These are phyloP conservation scores for Chymomyza amoena DNA, from an alignment of 2,888 invertebrate species.

Conservation along the genomic window DNA sequence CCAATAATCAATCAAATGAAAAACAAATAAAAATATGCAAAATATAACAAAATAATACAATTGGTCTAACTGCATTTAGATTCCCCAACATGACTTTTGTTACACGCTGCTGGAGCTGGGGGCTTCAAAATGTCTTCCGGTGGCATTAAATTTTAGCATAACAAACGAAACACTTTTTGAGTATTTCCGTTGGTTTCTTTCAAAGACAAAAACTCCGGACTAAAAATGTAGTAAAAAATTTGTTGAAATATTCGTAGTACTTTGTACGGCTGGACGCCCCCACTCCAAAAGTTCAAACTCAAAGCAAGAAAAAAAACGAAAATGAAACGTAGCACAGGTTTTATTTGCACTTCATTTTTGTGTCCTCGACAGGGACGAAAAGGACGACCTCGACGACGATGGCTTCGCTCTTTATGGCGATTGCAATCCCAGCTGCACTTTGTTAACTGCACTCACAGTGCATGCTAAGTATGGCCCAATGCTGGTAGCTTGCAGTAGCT, in stretches of 20 bases:
- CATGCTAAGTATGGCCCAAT: constrained; percentile 49
- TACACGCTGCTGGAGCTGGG: not conserved
- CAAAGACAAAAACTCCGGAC: constrained; percentile 52
- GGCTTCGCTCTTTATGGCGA: constrained; percentile 64
- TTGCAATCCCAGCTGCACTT: constrained; percentile 69
- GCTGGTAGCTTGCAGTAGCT: not conserved
- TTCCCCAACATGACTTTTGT: not conserved
- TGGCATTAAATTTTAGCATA: constrained; percentile 71
- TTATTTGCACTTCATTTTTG: constrained; percentile 68
- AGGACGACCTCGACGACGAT: not conserved
- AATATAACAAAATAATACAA: constrained; percentile 36
- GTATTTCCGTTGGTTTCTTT: constrained; percentile 70
- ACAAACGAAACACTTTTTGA: constrained; percentile 73
- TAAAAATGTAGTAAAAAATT: constrained; percentile 71
- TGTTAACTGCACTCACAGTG: constrained; percentile 69
- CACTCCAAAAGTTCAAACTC: constrained; percentile 15
- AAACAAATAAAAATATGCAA: constrained; percentile 55
- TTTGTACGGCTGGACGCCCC: constrained; percentile 2
- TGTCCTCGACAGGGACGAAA: constrained; percentile 55
- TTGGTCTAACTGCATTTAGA: constrained; percentile 27
- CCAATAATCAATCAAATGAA: constrained; percentile 67
- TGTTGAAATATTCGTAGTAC: constrained; percentile 67
- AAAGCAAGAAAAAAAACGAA: constrained; percentile 18
- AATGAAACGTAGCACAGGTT: constrained; percentile 52
- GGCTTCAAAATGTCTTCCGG: constrained; percentile 68